Percentiles rank a stretch among this genome's conserved stretches.
Conservation (phyloP, 2,113 vertebrate species). For the Calidris pugnax region DNA sequence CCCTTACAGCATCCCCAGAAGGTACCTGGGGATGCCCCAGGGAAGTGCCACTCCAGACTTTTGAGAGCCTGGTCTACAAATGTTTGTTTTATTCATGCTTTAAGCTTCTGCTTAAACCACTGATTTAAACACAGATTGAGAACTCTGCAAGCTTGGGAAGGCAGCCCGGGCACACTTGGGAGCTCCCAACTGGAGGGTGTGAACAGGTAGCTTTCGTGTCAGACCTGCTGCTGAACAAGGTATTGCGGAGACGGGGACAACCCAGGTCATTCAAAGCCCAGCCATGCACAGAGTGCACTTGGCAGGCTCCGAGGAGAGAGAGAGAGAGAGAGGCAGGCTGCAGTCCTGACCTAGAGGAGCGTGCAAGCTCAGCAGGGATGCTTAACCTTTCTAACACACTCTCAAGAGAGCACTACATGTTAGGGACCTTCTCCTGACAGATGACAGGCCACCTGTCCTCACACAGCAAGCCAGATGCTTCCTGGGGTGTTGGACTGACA, state of each 20-base stretch:
- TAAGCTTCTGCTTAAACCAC: background rate
- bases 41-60: background rate
- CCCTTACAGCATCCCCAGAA: background rate
- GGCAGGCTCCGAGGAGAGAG: background rate
- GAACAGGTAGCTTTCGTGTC: background rate
- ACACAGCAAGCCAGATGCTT: background rate
- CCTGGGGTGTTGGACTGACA: background rate
- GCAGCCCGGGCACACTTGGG: background rate
- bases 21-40: background rate
- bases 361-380: background rate
- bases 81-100: background rate
- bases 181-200: background rate
- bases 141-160: background rate
- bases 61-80: background rate
- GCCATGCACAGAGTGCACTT: background rate
- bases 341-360: background rate
- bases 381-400: background rate
- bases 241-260: background rate
- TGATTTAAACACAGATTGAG: background rate
- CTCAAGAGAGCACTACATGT: accelerated
- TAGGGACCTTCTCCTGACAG: background rate
- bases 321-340: background rate
- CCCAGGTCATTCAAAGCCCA: background rate
- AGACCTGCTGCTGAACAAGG: background rate
- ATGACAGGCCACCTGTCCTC: background rate